Evolutionary conservation across 2,797 vertebrate species (phyloP).

Genomic region (Clamator glandarius): DNA sequence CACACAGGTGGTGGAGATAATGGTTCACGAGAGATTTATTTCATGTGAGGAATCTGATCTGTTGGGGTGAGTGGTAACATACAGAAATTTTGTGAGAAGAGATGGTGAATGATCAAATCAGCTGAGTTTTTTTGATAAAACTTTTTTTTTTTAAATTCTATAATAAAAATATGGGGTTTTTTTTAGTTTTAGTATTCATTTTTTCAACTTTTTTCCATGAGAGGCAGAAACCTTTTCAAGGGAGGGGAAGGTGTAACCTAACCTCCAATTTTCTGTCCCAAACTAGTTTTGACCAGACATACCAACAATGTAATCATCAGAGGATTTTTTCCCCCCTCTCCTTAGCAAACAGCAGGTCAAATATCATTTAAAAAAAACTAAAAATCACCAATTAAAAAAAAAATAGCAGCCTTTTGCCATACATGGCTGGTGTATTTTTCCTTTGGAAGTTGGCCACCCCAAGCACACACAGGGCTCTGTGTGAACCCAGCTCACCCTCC

Average conservation of each 20-base stretch:
- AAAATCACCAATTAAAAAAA: neutral
- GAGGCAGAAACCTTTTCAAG: neutral
- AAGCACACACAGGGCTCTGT: slow-evolving; percentile 53
- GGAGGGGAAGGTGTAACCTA: neutral
- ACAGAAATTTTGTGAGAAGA: neutral
- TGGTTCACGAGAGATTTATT: neutral
- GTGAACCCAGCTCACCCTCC: slow-evolving; percentile 38
- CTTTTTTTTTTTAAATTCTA: neutral
- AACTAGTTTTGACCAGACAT: neutral
- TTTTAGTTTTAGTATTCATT: neutral
- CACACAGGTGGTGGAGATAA: accelerated
- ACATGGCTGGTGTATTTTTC: slow-evolving; percentile 38
- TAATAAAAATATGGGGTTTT: neutral
- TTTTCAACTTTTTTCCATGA: neutral
- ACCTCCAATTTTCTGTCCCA: neutral
- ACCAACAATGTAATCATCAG: neutral
- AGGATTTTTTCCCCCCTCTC: accelerated
- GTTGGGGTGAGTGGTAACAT: accelerated
- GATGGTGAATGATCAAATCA: neutral
- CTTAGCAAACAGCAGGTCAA: neutral
- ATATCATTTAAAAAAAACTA: neutral
- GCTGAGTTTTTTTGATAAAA: neutral
- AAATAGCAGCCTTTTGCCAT: neutral
- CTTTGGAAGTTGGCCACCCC: slow-evolving; percentile 54
- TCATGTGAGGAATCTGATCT: neutral